These are phyloP conservation scores for Pseudobourletiella spinata DNA, from an alignment of 1,140 invertebrate genomes.

Conservation along the genomic window DNA sequence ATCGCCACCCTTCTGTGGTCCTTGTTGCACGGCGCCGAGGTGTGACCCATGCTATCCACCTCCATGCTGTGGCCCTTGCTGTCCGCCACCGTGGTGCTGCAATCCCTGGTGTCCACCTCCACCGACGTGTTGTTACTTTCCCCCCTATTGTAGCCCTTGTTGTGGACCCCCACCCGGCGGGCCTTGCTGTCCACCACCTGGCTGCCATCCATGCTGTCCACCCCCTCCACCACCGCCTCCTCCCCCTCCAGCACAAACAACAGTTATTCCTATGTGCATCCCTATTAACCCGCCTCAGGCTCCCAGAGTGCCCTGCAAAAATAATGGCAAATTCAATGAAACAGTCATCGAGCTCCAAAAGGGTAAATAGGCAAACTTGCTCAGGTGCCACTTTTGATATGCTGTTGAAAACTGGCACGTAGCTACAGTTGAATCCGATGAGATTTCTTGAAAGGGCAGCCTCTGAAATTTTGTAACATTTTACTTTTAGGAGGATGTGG, in stretches of 20 bases:
- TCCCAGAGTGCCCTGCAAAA: too few species aligned
- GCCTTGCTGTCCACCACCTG: background rate
- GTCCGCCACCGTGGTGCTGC: background rate
- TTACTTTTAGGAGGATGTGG: too few species aligned
- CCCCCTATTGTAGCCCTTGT: background rate
- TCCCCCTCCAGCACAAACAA: background rate
- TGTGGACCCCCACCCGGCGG: background rate
- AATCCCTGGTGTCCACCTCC: background rate
- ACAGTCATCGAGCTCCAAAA: too few species aligned
- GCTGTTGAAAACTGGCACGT: too few species aligned
- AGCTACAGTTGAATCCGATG: too few species aligned
- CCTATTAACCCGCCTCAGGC: conserved; percentile 1
- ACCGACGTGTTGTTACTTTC: too few species aligned
- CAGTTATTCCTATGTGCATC: conserved; percentile 3
- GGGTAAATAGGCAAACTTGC: too few species aligned
- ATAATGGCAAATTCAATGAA: too few species aligned
- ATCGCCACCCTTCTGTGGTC: background rate
- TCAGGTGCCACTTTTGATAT: too few species aligned
- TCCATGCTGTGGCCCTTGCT: background rate
- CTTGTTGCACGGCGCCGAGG: background rate
- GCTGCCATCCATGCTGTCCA: background rate
- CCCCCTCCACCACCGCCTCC: background rate
- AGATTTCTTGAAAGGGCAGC: too few species aligned
- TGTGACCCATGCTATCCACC: background rate
- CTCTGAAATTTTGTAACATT: too few species aligned